These are phyloP conservation scores for Galeruca laticollis DNA, from an alignment of 2,888 invertebrate genomes.

Conservation along the genomic window DNA sequence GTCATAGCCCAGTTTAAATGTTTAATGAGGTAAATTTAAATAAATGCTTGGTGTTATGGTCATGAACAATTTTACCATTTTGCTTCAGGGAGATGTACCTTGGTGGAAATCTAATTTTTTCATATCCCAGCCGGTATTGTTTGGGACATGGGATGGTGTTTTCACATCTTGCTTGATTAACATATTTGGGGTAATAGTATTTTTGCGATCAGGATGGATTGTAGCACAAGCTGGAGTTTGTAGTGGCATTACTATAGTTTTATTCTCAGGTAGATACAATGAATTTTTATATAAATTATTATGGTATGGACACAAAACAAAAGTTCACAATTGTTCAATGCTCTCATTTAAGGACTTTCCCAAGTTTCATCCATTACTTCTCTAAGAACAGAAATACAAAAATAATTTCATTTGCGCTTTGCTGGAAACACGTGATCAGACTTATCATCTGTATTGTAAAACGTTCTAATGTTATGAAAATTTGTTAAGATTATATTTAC, in stretches of 20 bases:
- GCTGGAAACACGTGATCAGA: too few relatives aligned
- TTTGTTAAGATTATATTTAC: too few relatives aligned
- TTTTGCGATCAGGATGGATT: conserved; percentile 97
- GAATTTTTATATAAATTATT: conserved; percentile 30
- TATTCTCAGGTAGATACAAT: conserved; percentile 77
- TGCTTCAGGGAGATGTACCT: conserved; percentile 79
- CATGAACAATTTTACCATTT: conserved; percentile 29
- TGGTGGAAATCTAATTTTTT: conserved; percentile 99
- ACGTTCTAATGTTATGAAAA: too few relatives aligned
- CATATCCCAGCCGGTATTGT: conserved; percentile 93
- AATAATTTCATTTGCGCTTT: too few relatives aligned
- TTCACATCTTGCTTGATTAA: conserved; percentile 98
- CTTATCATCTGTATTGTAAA: too few relatives aligned
- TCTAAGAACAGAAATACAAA: too few relatives aligned
- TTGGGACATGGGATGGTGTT: conserved; percentile 98
- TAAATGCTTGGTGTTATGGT: not conserved
- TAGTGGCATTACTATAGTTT: conserved; percentile 83
- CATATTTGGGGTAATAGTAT: conserved; percentile 97
- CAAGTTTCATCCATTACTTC: too few relatives aligned
- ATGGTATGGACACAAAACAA: conserved; percentile 18
- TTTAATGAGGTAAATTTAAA: not conserved
- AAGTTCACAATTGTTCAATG: too few relatives aligned
- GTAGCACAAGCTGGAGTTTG: conserved; percentile 91
- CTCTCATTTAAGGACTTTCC: too few relatives aligned
- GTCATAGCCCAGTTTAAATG: not conserved